phyloP scores from a whole-genome alignment of 2,797 vertebrate species.

The Nasua narica region DNA sequence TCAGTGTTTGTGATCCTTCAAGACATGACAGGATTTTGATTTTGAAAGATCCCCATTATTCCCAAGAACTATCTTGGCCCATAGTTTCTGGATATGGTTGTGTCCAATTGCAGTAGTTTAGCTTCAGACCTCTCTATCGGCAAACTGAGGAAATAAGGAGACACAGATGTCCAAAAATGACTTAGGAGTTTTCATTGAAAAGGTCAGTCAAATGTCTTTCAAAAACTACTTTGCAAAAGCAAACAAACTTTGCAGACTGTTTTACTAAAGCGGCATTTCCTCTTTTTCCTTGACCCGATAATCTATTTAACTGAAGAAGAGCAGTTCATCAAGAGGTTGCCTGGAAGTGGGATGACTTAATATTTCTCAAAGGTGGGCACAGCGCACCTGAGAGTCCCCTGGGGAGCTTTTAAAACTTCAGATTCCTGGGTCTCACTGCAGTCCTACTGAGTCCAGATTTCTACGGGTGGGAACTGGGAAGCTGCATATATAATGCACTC shows the following conservation, averaged over 20 bases:
- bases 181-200: conserved; percentile 22
- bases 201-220: neutral
- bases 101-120: neutral
- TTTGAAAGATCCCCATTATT: conserved; percentile 22
- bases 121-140: conserved; percentile 23
- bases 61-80: neutral
- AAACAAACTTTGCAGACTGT: neutral
- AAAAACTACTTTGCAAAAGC: neutral
- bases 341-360: neutral
- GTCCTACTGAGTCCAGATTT: neutral
- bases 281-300: neutral
- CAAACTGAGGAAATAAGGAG: neutral
- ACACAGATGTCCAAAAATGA: neutral
- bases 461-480: neutral
- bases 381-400: neutral
- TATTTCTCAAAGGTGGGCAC: conserved; percentile 14
- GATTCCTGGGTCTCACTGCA: neutral
- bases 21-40: conserved; percentile 23
- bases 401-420: neutral
- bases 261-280: neutral
- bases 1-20: neutral
- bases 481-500: neutral
- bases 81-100: neutral
- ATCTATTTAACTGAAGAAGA: conserved; percentile 7
- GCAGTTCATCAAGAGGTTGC: neutral